Evolutionary conservation across 2,797 vertebrate genomes (phyloP).

Genomic region (Coendou prehensilis): DNA sequence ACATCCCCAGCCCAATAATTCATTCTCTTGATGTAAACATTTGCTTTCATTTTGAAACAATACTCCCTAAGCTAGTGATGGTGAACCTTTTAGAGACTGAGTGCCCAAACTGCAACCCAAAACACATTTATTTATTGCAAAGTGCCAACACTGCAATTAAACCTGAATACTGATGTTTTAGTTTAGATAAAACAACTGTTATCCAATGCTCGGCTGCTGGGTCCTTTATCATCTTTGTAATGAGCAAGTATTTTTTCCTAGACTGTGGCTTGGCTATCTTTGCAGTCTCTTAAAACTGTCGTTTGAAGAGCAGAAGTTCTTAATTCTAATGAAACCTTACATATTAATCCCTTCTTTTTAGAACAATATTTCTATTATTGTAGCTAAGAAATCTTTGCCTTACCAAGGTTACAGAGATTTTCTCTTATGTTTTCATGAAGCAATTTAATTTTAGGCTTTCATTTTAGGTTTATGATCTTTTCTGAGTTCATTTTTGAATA

Average conservation of each 20-base stretch:
- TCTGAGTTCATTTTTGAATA: neutral
- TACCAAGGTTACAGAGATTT: neutral
- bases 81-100: neutral
- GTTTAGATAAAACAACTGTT: neutral
- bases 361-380: neutral
- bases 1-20: neutral
- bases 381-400: slow-evolving; percentile 25
- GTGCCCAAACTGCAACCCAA: neutral
- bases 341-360: slow-evolving; percentile 49
- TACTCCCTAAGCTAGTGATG: neutral
- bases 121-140: neutral
- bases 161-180: neutral
- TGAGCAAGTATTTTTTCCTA: slow-evolving; percentile 48
- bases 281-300: slow-evolving; percentile 51
- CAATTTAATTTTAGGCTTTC: slow-evolving; percentile 27
- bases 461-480: slow-evolving; percentile 12
- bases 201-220: neutral
- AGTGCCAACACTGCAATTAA: neutral
- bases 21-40: slow-evolving; percentile 14
- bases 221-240: slow-evolving; percentile 29
- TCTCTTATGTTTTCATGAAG: slow-evolving; percentile 5
- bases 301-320: slow-evolving; percentile 59
- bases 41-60: slow-evolving; percentile 42
- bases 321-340: slow-evolving; percentile 61
- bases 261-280: neutral